Base-by-base conservation (phyloP, 2,888 invertebrate genomes). In the Hypselothyrea guttata region DNA sequence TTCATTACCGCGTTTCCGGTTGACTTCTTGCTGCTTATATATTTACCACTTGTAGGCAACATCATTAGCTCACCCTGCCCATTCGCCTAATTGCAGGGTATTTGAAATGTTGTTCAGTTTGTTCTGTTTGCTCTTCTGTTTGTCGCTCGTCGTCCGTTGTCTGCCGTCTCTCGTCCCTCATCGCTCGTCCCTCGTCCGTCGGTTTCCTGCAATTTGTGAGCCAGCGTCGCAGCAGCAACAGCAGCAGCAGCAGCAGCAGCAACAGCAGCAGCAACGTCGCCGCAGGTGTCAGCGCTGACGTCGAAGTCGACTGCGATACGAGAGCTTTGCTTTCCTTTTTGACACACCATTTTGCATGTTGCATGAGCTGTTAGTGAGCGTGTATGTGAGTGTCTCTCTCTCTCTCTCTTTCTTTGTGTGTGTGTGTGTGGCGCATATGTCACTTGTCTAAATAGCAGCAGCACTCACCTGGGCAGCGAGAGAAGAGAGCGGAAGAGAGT, bases 391-490 rank as follows among this genome's bases (percentile, higher is more conserved):
- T 15, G 16, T n/a, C n/a, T n/a, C n/a, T n/a, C n/a, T n/a, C n/a
- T n/a, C n/a, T n/a, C n/a, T n/a, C n/a, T 40, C 33, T 30, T 8
- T 51, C 16, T 31, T 4, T 57, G 42, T 30, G 33, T 58, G 18
- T 57, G 37, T 57, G 55, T 62, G 46, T 61, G 46, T 52, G 55
- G 52, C 51, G 62, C 75, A 81, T 77, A 69, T 84, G 78, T 84
- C 84, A 74, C 84, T 67, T 77, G 75, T 81, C 79, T 75, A 79
- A 79, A 79, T 84, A 82, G 78, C 82, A 75, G 61, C 78, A 52
- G 58, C 66, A 55, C 33, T 71, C 71, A 81, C 58, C 74, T 63
- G 62, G 42, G 30, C 56, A 57, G 54, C 56, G 61, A 57, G 57
- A 54, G 51, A 31, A 55, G 56, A 22, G 40, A n/a, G 30, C 27